phyloP scores from a whole-genome alignment of 2,888 invertebrate species.

The Lomographa bimaculata region DNA sequence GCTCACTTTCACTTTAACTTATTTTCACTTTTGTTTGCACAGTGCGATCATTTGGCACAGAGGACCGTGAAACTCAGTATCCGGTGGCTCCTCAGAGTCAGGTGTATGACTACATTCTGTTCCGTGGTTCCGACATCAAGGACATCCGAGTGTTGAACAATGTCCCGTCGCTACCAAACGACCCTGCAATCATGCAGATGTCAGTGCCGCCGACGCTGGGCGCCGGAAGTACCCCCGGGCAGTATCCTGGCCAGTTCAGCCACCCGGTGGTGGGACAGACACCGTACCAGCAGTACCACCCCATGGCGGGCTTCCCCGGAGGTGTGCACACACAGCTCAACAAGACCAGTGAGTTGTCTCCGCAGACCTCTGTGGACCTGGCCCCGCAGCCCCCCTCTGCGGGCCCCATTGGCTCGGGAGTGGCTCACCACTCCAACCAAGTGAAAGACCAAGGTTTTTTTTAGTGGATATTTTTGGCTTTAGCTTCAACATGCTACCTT shows the following conservation, averaged over 20 bases:
- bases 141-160: conserved; percentile 98
- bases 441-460: conserved; percentile 84
- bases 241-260: conserved; percentile 85
- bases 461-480: conserved; percentile 57
- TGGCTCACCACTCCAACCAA: conserved; percentile 74
- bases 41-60: conserved; percentile 99
- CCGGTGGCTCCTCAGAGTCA: conserved; percentile 98
- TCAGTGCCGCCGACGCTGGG: conserved; percentile 89
- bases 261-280: conserved; percentile 88
- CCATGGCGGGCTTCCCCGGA: conserved; percentile 79
- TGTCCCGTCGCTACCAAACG: conserved; percentile 94
- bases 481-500: conserved; percentile 66
- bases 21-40: conserved; percentile 50
- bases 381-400: conserved; percentile 60
- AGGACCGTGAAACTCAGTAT: conserved; percentile 97
- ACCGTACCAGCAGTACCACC: conserved; percentile 75
- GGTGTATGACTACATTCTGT: conserved; percentile 99
- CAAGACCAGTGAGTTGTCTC: conserved; percentile 83
- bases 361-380: conserved; percentile 72
- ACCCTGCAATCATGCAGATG: conserved; percentile 98
- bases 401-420: conserved; percentile 75
- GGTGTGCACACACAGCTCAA: conserved; percentile 71
- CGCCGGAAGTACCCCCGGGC: conserved; percentile 84
- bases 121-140: conserved; percentile 99
- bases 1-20: too few relatives aligned